A percentile compares a stretch with the other conserved stretches of the same genome.
These are phyloP conservation scores for Aproaerema taeniolella DNA, from an alignment of 2,888 invertebrate species.

Conservation along the genomic window DNA sequence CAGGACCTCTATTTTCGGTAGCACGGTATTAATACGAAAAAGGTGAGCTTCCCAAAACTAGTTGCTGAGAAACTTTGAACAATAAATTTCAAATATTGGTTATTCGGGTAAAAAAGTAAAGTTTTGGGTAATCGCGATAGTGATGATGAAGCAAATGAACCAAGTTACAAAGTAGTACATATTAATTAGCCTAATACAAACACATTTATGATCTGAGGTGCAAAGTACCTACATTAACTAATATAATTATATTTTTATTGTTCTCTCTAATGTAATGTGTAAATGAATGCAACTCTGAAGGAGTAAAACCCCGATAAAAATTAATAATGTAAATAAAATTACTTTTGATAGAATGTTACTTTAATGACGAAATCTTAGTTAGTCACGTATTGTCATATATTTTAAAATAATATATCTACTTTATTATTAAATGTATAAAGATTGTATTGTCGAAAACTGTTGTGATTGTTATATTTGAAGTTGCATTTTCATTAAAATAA, in stretches of 20 bases:
- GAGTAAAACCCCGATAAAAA: conserved; percentile 65
- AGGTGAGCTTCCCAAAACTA: conserved; percentile 9
- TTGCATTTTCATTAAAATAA: conserved; percentile 73
- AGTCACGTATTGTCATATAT: conserved; percentile 44
- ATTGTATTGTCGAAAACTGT: conserved; percentile 70
- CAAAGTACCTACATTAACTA: conserved; percentile 38
- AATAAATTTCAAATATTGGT: background rate
- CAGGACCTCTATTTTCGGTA: too few species aligned
- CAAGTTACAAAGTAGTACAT: conserved; percentile 31
- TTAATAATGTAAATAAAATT: conserved; percentile 58
- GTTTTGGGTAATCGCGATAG: conserved; percentile 17
- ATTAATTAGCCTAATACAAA: conserved; percentile 35
- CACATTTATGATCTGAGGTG: conserved; percentile 38
- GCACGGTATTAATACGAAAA: too few species aligned
- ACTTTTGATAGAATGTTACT: conserved; percentile 49
- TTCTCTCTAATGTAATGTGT: conserved; percentile 46
- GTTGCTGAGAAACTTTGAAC: background rate
- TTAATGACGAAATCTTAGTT: conserved; percentile 35
- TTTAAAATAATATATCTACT: conserved; percentile 41
- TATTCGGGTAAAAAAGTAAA: background rate
- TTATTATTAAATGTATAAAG: conserved; percentile 46
- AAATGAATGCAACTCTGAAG: conserved; percentile 58
- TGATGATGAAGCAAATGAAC: conserved; percentile 32
- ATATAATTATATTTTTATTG: conserved; percentile 45
- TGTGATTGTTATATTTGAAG: conserved; percentile 75